Evolutionary conservation across 2,888 invertebrate genomes (phyloP), one percentile per base, ranked within the genome.

Genomic region (Sympetrum striolatum): DNA sequence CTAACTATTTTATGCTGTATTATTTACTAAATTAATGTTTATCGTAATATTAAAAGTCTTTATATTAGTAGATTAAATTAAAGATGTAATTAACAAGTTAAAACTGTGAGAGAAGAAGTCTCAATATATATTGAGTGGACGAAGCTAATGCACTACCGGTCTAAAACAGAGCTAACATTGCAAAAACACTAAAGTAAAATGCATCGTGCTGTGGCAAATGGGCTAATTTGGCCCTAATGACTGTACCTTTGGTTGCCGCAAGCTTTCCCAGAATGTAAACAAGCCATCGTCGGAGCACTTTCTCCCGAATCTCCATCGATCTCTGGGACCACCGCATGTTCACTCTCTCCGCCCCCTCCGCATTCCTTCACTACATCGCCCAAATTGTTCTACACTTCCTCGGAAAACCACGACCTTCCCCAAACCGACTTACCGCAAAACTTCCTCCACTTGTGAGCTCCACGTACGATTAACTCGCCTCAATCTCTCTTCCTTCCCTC

Each of bases 391-490:
- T 14, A 73, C 73, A 73, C 25, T 73, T 73, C 73, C 73, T 73
- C 73, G 25, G 25, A 73, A 82, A 86, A 39, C 86, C 86, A n/a
- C 86, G 37, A 86, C 86, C 86, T 86, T 60, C 64, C 86, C 37
- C 86, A 86, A 86, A 86, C 73, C 73, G 25, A 60, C 86, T 60
- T 86, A 60, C 86, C 86, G 39, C 86, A 86, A 39, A 86, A 86
- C 86, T 86, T 86, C 86, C 86, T 31, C 73, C 31, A 2, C 73
- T 73, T 73, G 73, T 22, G 25, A 73, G 12, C 25, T 73, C 73
- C 73, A 25, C 73, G 25, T 25, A 73, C 73, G 73, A 73, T 73
- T 73, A 73, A 73, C 73, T 73, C 31, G 25, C 73, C 73, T 73
- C 73, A 73, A 73, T 73, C 73, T 73, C 31, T 31, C 73, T 22